Conservation (phyloP, 2,113 vertebrate genomes). For the Ciconia maguari region DNA sequence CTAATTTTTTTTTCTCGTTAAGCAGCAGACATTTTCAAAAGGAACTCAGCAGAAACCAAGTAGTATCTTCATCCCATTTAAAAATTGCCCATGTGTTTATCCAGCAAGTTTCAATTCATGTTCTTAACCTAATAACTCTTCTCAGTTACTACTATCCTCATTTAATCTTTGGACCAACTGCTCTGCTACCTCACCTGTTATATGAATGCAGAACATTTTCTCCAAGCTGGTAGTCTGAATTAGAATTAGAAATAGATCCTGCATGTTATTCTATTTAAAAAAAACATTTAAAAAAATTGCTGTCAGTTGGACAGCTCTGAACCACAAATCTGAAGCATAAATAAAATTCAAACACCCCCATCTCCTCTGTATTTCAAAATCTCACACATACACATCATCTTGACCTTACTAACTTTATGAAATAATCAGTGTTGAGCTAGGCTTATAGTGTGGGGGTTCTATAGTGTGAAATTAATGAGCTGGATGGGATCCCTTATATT, state of each 20-base stretch:
- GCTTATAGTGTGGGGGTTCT: constrained; percentile 5
- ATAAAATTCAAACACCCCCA: constrained; percentile 41
- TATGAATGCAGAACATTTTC: background rate
- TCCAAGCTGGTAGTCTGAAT: background rate
- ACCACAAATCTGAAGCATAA: constrained; percentile 32
- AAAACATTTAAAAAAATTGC: background rate
- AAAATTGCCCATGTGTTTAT: background rate
- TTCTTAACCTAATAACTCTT: background rate
- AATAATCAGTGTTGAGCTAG: constrained; percentile 8
- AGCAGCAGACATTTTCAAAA: background rate
- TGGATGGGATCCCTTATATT: constrained; percentile 49
- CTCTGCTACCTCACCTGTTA: background rate
- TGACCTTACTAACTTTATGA: constrained; percentile 28
- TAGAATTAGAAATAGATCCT: constrained; percentile 17
- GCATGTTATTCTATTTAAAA: background rate
- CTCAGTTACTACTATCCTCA: background rate
- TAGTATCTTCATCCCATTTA: background rate
- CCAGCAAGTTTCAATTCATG: background rate
- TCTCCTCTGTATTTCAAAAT: constrained; percentile 21
- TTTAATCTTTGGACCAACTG: constrained; percentile 1
- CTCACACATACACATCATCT: background rate
- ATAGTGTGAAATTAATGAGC: constrained; percentile 47
- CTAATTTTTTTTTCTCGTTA: background rate
- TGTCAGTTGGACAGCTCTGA: background rate
- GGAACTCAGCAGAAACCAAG: background rate